Percentiles rank a stretch among this genome's conserved stretches.
Evolutionary conservation across 2,113 vertebrate genomes (phyloP).

Genomic region (Prunella himalayana): DNA sequence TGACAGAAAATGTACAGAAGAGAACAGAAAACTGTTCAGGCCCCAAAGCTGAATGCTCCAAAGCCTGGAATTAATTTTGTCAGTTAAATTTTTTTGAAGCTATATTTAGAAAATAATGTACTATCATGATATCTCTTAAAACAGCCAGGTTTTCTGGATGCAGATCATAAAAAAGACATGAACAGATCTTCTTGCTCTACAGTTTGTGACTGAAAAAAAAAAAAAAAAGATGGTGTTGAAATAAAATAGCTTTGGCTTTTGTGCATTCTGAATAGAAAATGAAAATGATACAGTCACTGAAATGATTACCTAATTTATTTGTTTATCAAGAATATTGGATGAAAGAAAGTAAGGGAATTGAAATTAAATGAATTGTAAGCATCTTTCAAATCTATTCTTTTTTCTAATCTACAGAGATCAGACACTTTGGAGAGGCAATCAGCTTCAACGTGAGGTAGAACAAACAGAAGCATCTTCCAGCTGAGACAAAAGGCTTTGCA

Average conservation of each 20-base stretch:
- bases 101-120: not conserved
- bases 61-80: not conserved
- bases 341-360: constrained; percentile 63
- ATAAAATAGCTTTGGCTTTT: constrained; percentile 21
- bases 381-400: constrained; percentile 69
- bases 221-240: not conserved
- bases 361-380: constrained; percentile 71
- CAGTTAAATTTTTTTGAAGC: not conserved
- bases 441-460: constrained; percentile 40
- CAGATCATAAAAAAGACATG: not conserved
- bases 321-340: constrained; percentile 57
- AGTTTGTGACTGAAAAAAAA: not conserved
- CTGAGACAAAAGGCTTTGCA: constrained; percentile 53
- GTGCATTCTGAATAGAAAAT: constrained; percentile 10
- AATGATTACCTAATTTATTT: constrained; percentile 59
- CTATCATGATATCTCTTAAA: not conserved
- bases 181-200: not conserved
- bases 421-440: constrained; percentile 71
- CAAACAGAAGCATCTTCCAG: constrained; percentile 66
- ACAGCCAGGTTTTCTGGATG: not conserved
- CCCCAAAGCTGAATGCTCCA: not conserved
- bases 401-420: constrained; percentile 67
- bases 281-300: constrained; percentile 28
- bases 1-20: not conserved
- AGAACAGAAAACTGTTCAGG: not conserved